phyloP scores from a whole-genome alignment of 2,888 invertebrate species.

The Cancer borealis region DNA sequence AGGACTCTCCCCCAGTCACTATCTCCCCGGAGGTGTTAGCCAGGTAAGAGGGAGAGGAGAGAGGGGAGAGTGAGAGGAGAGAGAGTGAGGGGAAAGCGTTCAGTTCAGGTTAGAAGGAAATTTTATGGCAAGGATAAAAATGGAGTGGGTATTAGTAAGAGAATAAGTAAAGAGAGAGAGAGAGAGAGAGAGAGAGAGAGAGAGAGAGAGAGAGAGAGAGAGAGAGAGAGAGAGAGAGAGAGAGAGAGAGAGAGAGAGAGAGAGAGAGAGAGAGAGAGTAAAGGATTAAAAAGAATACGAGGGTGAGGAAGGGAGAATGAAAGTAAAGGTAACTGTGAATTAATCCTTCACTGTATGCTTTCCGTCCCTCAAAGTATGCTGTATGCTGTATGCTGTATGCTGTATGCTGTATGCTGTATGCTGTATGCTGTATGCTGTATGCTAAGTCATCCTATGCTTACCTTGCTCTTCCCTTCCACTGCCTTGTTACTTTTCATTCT shows the following conservation, averaged over 20 bases:
- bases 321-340: slow-evolving; percentile 37
- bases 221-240: neutral
- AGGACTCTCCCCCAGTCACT: slow-evolving; percentile 23
- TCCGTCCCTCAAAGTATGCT: neutral
- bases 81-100: neutral
- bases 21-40: slow-evolving; percentile 57
- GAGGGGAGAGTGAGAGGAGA: neutral
- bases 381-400: neutral
- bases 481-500: neutral
- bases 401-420: neutral
- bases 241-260: slow-evolving; percentile 14
- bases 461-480: neutral
- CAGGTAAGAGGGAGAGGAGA: slow-evolving; percentile 48
- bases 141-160: neutral
- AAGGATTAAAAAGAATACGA: neutral
- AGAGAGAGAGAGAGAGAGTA: slow-evolving; percentile 40
- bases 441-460: neutral
- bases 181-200: neutral
- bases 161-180: neutral
- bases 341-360: neutral
- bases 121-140: neutral
- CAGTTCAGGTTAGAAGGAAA: neutral
- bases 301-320: slow-evolving; percentile 15
- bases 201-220: neutral
- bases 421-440: neutral